These are phyloP conservation scores for Tapirus indicus DNA, from an alignment of 2,797 vertebrate genomes.

Conservation along the genomic window DNA sequence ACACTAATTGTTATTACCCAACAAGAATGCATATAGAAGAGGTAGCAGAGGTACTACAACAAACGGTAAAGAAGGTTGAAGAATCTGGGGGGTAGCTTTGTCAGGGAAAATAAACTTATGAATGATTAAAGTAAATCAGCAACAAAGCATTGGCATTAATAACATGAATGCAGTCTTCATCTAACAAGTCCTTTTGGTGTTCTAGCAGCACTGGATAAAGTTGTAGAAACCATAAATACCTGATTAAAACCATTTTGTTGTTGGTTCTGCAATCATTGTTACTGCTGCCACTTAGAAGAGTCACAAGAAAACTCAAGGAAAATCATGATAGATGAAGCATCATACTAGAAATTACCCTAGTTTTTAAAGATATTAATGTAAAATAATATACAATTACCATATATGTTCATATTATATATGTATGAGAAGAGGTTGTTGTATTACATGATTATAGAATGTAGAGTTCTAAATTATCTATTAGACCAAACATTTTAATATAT, in stretches of 20 bases:
- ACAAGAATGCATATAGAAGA: not conserved
- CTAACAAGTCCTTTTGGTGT: not conserved
- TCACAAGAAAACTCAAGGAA: not conserved
- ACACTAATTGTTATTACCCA: not conserved
- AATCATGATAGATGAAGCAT: not conserved
- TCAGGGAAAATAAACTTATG: not conserved
- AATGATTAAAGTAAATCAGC: not conserved
- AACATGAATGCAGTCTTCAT: not conserved
- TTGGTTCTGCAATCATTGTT: not conserved
- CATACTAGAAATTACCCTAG: not conserved
- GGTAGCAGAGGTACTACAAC: not conserved
- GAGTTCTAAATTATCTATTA: not conserved
- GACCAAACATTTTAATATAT: not conserved
- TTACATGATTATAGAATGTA: not conserved
- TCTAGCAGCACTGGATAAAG: not conserved
- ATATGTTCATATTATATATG: not conserved
- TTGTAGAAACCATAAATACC: not conserved
- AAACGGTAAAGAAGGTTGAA: not conserved
- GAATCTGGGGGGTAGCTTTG: not conserved
- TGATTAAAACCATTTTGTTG: not conserved
- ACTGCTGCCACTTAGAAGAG: not conserved
- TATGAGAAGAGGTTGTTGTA: not conserved
- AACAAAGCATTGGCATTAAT: not conserved
- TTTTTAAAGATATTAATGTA: not conserved
- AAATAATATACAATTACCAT: not conserved